Base-by-base conservation (phyloP, 2,797 vertebrate genomes). In the Alectoris magna region DNA sequence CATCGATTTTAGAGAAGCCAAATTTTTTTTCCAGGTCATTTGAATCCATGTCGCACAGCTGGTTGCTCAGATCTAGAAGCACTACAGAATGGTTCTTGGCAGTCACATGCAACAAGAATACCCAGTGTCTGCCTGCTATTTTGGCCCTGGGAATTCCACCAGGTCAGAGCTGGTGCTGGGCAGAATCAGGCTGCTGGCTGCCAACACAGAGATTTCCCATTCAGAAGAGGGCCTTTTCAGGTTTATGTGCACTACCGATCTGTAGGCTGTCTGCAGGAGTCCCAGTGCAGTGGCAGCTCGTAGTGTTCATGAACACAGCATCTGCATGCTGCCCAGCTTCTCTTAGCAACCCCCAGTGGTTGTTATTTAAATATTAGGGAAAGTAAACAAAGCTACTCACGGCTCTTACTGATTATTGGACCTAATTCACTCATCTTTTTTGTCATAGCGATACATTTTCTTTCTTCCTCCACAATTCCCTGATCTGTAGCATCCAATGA, bases 11-110 rank as follows among this genome's bases (percentile, higher is more conserved):
- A 88, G 36, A 5, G 69, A 43, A 88, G 93, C 84, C 91, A 80
- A 62, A 68, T 74, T 71, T 83, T 46, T 81, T 62, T 79, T 92
- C 85, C 79, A 86, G 82, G 66, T 41, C 49, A 71, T 55, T 48
- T 74, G 68, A 90, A 74, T 82, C 31, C 88, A 68, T 68, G 87
- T 91, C 81, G 90, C 83, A 41, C 84, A 95, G 90, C 77, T 94
- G 91, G 74, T 6, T 84, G 68, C 73, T 46, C 85, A 70, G 60
- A n/a, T 66, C 67, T 53, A 34, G 59, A 39, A 64, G 74, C 53
- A 70, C 9, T 72, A 46, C 10, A 17, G 67, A 84, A 71, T 7
- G 44, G 14, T 7, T 71, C 71, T 69, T 88, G 90, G 88, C 90
- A 90, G 63, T 22, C 0, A 2, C 53, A 58, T 26, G 75, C 63